Conservation (phyloP, 2,797 vertebrate genomes). For the Phaenicophaeus curvirostris region DNA sequence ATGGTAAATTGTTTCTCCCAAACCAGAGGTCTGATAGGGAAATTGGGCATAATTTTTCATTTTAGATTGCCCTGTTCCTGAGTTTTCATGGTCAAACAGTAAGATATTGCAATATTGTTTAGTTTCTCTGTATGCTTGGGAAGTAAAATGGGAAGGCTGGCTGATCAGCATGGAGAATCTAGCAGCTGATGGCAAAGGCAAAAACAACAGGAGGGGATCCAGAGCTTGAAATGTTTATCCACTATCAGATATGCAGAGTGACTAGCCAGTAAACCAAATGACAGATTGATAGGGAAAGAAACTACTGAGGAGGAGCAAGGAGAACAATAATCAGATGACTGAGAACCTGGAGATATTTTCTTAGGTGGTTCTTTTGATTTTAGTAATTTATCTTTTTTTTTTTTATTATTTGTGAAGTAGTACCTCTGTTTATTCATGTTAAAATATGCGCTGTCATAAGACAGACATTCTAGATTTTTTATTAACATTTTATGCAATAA, state of each 20-base stretch:
- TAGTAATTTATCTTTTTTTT: background rate
- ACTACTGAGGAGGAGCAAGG: background rate
- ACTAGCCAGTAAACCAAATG: background rate
- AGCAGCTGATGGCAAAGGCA: background rate
- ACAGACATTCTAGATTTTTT: background rate
- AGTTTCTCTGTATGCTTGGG: background rate
- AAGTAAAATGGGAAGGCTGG: background rate
- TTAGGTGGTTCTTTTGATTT: background rate
- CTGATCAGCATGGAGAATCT: background rate
- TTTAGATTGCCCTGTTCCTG: background rate
- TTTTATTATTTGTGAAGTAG: background rate
- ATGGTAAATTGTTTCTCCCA: background rate
- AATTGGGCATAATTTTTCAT: background rate
- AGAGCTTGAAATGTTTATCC: background rate
- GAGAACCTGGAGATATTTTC: background rate
- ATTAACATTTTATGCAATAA: accelerated
- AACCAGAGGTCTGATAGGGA: background rate
- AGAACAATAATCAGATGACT: background rate
- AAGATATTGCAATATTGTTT: background rate
- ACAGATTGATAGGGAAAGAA: background rate
- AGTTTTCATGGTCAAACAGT: background rate
- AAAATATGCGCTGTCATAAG: accelerated
- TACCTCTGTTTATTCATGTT: background rate
- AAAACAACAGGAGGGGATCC: background rate
- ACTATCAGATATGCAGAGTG: background rate